Evolutionary conservation across 1,140 invertebrate genomes (phyloP).

Genomic region (Battus philenor): DNA sequence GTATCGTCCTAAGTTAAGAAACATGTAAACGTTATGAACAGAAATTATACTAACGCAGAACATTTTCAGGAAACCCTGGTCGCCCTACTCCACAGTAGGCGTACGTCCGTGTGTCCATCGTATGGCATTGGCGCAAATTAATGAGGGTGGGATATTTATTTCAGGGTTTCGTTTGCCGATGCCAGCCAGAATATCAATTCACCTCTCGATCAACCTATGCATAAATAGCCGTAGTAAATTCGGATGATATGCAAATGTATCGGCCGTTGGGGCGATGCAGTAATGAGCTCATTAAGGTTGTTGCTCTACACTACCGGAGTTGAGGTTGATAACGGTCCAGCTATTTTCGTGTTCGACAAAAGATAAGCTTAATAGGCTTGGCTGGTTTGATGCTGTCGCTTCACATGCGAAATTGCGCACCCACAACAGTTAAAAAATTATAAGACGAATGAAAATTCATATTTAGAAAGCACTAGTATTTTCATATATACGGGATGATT

Average conservation of each 20-base stretch:
- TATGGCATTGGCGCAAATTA: slow-evolving; percentile 69
- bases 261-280: slow-evolving; percentile 28
- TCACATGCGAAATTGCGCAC: too few relatives aligned
- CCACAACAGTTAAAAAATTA: too few relatives aligned
- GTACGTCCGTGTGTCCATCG: slow-evolving; percentile 45
- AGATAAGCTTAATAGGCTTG: slow-evolving; percentile 17
- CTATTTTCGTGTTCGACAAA: slow-evolving; percentile 30
- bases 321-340: slow-evolving; percentile 36
- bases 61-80: slow-evolving; percentile 20
- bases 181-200: slow-evolving; percentile 56
- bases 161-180: slow-evolving; percentile 52
- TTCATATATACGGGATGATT: too few relatives aligned
- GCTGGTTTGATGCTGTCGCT: background rate
- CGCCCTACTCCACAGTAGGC: slow-evolving; percentile 26
- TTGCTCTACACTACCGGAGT: slow-evolving; percentile 40
- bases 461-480: too few relatives aligned
- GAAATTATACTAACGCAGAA: too few relatives aligned
- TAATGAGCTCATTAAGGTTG: slow-evolving; percentile 62
- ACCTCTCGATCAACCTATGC: slow-evolving; percentile 21
- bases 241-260: slow-evolving; percentile 52
- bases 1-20: too few relatives aligned
- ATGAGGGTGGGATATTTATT: slow-evolving; percentile 70
- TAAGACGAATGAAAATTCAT: too few relatives aligned
- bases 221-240: slow-evolving; percentile 12
- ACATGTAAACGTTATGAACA: too few relatives aligned